A percentile compares a stretch with the other conserved stretches of the same genome.
phyloP scores from a whole-genome alignment of 2,113 vertebrate species.

The Parus major region DNA sequence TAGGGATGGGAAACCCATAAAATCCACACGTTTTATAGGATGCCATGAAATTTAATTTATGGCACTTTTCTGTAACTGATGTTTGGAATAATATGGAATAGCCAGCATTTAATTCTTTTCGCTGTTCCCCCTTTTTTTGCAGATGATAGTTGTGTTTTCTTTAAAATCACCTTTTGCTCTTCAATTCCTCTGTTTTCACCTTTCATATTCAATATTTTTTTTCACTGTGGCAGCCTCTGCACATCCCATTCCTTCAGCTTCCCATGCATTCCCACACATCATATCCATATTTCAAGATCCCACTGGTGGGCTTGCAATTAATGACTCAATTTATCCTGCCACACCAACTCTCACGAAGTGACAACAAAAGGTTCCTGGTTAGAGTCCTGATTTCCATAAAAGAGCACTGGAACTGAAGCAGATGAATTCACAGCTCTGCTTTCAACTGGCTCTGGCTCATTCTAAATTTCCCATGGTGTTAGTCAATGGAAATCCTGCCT shows the following conservation, averaged over 20 bases:
- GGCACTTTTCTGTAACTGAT: not conserved
- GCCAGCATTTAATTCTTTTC: not conserved
- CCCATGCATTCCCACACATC: not conserved
- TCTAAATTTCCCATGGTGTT: not conserved
- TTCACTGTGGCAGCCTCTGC: not conserved
- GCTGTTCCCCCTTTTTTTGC: not conserved
- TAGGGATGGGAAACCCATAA: not conserved
- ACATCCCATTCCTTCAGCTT: not conserved
- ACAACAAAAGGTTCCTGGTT: not conserved
- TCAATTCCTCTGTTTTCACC: not conserved
- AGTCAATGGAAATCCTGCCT: not conserved
- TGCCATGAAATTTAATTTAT: not conserved
- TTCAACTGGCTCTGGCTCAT: not conserved
- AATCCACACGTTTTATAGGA: not conserved
- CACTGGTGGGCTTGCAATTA: conserved; percentile 13
- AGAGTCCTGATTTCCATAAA: conserved; percentile 9
- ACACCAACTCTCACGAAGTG: conserved; percentile 8
- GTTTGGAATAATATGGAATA: not conserved
- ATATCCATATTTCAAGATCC: not conserved
- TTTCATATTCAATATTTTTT: not conserved
- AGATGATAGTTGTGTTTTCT: not conserved
- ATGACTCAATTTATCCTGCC: conserved; percentile 27
- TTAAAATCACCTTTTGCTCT: not conserved
- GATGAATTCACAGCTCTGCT: conserved; percentile 4
- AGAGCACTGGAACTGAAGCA: conserved; percentile 2